Evolutionary conservation across 1,140 invertebrate species (phyloP), one percentile per base, ranked within the genome.

Genomic region (Penaeus indicus): DNA sequence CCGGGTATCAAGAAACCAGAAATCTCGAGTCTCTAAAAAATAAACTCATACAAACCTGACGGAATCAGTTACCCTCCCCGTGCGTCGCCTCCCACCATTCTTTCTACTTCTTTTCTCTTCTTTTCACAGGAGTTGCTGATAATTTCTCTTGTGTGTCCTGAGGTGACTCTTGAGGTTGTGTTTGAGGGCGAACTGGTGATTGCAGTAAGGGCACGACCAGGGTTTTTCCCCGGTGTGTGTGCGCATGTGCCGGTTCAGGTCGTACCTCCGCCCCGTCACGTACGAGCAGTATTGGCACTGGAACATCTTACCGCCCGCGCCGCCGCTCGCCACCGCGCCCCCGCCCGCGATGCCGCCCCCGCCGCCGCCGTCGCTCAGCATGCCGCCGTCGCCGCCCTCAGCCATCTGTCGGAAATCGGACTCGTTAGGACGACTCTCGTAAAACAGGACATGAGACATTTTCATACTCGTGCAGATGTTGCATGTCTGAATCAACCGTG

Each of bases 221-320:
- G 85, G 85, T 32, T 86, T 86, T 61, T 86, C 85, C 64, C 85
- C 85, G 27, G 85, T 86, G 85, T 86, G 85, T 22, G 27, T 79
- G 7, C 85, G 72, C 77, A 86, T 78, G 54, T 86, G 85, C n/a
- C 85, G 61, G 69, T 79, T 86, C 47, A 86, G 72, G 77, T 86
- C 85, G 75, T 86, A 86, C 64, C 54, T 86, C 62, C 85, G 72
- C 27, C 25, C 54, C 13, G 85, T 86, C 7, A 22, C 61, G 62
- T 86, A 86, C 27, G 27, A 62, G 22, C 85, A 86, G 60, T 86
- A 42, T 25, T 78, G 38, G 62, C 85, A 86, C 13, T 64, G 85
- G 62, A 60, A 85, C 32, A 54, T 32, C 60, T 38, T 64, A 21
- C 16, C 32, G 1, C 81, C 27, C 8, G 47, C 0, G 47, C 47